Evolutionary conservation across 92 coral and sea anemone species (phyloP), one percentile per base, ranked within the genome.

Genomic region (Umimayanthus kanabou): DNA sequence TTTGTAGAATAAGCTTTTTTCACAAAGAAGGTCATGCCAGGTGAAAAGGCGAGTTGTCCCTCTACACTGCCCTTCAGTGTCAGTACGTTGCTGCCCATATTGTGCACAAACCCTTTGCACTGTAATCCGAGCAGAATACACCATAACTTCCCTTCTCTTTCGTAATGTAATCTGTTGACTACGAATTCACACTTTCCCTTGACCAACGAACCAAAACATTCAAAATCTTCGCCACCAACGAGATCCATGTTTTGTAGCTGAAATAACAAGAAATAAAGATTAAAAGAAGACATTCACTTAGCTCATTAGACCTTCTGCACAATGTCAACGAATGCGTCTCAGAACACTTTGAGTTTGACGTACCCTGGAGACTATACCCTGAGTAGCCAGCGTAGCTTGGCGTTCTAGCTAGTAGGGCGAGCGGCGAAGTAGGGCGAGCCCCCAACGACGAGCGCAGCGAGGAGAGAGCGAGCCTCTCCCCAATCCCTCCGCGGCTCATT

Each of bases 71-170:
- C 33, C 29, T 76, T 76, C 16, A 76, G 80, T 20, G 80, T 42
- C 20, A 76, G 15, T 22, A 6, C 6, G 18, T 25, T 76, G 49
- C 29, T 76, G 29, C 80, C 80, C 80, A 76, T 76, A 39, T 76
- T 76, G 80, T 76, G 33, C 80, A 39, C 80, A 39, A 76, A 76
- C 18, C 80, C 58, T 76, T 76, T 39, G 53, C 80, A 76, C 57
- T 76, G 80, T 45, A 25, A 22, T 42, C 57, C 80, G 7, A 76
- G 18, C 29, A 40, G 23, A 43, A 76, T 39, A 9, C 80, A 76
- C 80, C 55, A 22, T 20, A 76, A 25, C 29, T 20, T 76, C 6
- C 58, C 58, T 7, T 9, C 33, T 42, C 28, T 6, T 45, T 4
- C 28, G 28, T 76, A 42, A 15, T 22, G 29, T 8, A 6, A 40